Evolutionary conservation across 2,113 vertebrate species (phyloP).

Genomic region (Anguilla japonica): DNA sequence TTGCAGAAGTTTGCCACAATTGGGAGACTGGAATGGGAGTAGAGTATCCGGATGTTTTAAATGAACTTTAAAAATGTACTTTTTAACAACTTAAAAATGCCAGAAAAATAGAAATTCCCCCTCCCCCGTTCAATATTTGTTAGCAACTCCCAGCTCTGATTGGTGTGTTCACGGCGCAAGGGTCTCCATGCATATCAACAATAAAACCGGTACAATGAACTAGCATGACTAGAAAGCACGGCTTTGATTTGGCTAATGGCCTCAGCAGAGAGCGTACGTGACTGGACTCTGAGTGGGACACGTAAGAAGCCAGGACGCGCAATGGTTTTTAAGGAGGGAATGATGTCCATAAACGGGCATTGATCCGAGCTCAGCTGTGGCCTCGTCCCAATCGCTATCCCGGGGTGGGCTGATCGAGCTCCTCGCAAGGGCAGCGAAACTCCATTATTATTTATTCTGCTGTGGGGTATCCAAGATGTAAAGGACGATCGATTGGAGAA

Average conservation of each 20-base stretch:
- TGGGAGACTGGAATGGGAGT: not conserved
- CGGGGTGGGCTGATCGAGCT: not conserved
- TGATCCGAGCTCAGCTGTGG: not conserved
- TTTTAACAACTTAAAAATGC: not conserved
- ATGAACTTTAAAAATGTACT: not conserved
- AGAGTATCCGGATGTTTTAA: not conserved
- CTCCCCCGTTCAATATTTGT: not conserved
- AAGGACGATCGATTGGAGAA: not conserved
- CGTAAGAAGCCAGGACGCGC: not conserved
- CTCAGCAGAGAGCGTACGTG: not conserved
- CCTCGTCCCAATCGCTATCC: not conserved
- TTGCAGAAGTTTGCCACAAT: not conserved
- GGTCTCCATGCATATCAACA: not conserved
- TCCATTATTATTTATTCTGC: not conserved
- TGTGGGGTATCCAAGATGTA: not conserved
- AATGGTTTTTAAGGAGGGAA: not conserved
- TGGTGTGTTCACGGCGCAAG: not conserved
- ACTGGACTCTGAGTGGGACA: slow-evolving; percentile 17
- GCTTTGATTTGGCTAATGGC: not conserved
- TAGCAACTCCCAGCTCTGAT: not conserved
- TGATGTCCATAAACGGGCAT: not conserved
- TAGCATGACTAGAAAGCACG: not conserved
- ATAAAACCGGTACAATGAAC: not conserved
- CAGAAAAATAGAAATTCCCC: too few species aligned
- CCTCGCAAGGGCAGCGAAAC: not conserved